Evolutionary conservation across 2,113 vertebrate species (phyloP), one percentile per base, ranked within the genome.

Genomic region (Semicossyphus pulcher): DNA sequence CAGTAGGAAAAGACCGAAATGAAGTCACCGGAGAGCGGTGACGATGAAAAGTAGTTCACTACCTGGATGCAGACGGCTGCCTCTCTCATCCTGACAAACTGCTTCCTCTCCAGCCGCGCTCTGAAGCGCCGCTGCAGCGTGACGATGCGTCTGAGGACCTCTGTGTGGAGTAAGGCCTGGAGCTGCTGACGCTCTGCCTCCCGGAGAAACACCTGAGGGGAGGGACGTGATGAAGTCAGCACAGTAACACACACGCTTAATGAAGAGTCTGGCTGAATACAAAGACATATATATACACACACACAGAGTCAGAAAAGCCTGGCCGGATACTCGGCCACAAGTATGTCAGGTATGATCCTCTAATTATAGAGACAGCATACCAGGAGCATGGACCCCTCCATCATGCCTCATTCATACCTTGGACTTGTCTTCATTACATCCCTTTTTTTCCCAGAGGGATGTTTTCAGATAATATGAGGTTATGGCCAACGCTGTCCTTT

Each of bases 131-230:
- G 92, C 86, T 99, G 97, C 73, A 99, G 91, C 26, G 92, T 58
- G 1, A 93, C 86, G 53, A 99, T 98, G 34, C 96, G 93, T 39
- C 88, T 89, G 70, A 99, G 92, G 54, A 99, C 97, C 81, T 97
- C 96, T 70, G 87, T 86, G 72, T 99, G 98, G 72, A 99, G 95
- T 45, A 95, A 76, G 64, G 95, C 95, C 88, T 97, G 96, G 20
- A 99, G 91, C 26, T 89, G 88, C 90, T 98, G 97, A 4, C 97
- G 93, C 56, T 95, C 96, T 11, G 88, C 92, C 63, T 99, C 98
- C 84, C 95, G 97, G 76, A 99, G 21, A 58, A 99, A 99, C 64
- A 99, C 96, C 98, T 99, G 87, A 26, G 65, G 48, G 80, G 79
- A 64, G 63, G 78, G 53, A 65, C 62, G 20, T 0, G 39, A 44